Conservation (phyloP, 2,888 invertebrate species). For the Sphecodes monilicornis region DNA sequence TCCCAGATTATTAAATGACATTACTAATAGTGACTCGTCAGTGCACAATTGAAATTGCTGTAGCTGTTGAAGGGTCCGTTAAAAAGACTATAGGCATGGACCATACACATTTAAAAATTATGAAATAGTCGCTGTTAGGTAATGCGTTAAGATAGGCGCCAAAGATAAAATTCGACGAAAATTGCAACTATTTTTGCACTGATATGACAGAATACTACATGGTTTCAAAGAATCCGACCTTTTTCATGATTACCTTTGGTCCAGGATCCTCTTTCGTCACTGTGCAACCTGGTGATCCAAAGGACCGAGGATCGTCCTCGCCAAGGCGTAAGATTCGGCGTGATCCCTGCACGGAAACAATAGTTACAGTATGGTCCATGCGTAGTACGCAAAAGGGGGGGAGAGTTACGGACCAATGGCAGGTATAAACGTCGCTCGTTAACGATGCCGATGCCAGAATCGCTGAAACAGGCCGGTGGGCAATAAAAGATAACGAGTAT, state of each 20-base stretch:
- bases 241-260: not conserved
- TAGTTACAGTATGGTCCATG: slow-evolving; percentile 44
- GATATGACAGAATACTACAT: not conserved
- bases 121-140: no score
- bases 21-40: no score
- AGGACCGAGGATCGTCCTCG: not conserved
- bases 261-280: not conserved
- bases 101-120: no score
- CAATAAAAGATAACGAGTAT: slow-evolving; percentile 72
- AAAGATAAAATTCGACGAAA: no score
- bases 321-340: not conserved
- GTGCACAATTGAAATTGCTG: no score
- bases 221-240: not conserved
- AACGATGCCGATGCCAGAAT: slow-evolving; percentile 70
- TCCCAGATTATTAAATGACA: no score
- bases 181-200: not conserved
- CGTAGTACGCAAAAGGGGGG: slow-evolving; percentile 41
- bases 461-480: slow-evolving; percentile 65
- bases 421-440: slow-evolving; percentile 70
- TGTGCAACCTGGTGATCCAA: not conserved
- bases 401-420: slow-evolving; percentile 65
- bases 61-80: no score
- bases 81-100: no score
- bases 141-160: no score
- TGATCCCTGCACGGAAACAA: slow-evolving; percentile 46